Evolutionary conservation across 2,113 vertebrate species (phyloP).

Genomic region (Willisornis vidua): DNA sequence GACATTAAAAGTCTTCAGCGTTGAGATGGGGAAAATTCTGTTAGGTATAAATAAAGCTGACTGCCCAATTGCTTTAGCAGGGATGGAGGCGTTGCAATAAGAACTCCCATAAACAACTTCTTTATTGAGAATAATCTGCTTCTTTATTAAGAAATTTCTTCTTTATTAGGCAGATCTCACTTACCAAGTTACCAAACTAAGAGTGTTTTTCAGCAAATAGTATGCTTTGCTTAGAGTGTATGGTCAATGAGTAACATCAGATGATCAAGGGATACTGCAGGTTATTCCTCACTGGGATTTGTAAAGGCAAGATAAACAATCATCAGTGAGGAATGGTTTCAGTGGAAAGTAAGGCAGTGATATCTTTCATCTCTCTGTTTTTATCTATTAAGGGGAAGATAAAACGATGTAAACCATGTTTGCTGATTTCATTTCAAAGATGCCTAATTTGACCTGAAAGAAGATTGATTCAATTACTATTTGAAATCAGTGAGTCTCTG

Average conservation of each 20-base stretch:
- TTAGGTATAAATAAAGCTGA: not conserved
- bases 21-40: not conserved
- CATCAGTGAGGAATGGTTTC: not conserved
- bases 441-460: not conserved
- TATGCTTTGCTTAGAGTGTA: not conserved
- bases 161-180: not conserved
- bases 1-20: not conserved
- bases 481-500: not conserved
- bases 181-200: not conserved
- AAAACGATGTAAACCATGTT: not conserved
- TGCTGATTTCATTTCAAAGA: not conserved
- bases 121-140: not conserved
- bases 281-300: not conserved
- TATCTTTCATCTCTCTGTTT: not conserved
- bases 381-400: not conserved
- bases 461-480: not conserved
- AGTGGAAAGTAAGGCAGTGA: not conserved
- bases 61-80: fast-evolving
- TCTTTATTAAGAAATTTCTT: not conserved
- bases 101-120: not conserved
- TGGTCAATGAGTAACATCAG: not conserved
- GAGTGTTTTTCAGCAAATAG: not conserved
- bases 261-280: not conserved
- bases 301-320: not conserved
- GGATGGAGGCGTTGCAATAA: not conserved